These are phyloP conservation scores for Dicentrarchus labrax DNA, from an alignment of 2,113 vertebrate species.

Conservation along the genomic window DNA sequence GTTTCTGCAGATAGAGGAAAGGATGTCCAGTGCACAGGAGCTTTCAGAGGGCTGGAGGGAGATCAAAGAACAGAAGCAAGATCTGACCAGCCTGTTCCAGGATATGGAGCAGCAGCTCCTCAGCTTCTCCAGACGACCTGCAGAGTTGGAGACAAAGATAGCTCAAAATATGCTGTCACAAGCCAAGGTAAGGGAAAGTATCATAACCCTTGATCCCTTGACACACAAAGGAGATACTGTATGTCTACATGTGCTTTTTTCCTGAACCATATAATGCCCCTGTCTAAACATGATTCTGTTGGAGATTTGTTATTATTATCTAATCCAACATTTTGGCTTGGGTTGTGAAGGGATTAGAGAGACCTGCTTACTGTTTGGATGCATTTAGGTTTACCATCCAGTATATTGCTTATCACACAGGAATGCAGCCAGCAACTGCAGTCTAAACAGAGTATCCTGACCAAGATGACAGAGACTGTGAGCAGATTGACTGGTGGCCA, in stretches of 20 bases:
- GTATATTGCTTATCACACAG: constrained; percentile 75
- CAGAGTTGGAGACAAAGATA: constrained; percentile 94
- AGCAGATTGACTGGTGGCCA: constrained; percentile 88
- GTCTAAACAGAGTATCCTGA: constrained; percentile 88
- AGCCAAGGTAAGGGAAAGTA: constrained; percentile 86
- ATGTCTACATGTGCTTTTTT: background rate
- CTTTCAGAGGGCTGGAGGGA: constrained; percentile 94
- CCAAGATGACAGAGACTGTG: constrained; percentile 89
- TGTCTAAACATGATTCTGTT: background rate
- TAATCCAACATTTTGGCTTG: constrained; percentile 2
- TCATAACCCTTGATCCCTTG: background rate
- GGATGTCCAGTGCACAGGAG: constrained; percentile 89
- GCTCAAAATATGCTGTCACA: constrained; percentile 94
- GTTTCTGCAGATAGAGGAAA: constrained; percentile 90
- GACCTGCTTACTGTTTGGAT: constrained; percentile 19
- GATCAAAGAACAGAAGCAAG: constrained; percentile 92
- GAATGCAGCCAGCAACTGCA: constrained; percentile 92
- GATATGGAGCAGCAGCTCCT: constrained; percentile 95
- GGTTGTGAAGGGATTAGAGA: constrained; percentile 1
- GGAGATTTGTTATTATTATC: background rate
- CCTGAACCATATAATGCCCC: background rate
- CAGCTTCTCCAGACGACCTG: constrained; percentile 90
- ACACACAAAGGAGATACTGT: background rate
- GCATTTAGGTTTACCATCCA: background rate
- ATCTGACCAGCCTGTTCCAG: constrained; percentile 91